Evolutionary conservation across 2,113 vertebrate species (phyloP), one percentile per base, ranked within the genome.

Genomic region (Cercocebus atys): DNA sequence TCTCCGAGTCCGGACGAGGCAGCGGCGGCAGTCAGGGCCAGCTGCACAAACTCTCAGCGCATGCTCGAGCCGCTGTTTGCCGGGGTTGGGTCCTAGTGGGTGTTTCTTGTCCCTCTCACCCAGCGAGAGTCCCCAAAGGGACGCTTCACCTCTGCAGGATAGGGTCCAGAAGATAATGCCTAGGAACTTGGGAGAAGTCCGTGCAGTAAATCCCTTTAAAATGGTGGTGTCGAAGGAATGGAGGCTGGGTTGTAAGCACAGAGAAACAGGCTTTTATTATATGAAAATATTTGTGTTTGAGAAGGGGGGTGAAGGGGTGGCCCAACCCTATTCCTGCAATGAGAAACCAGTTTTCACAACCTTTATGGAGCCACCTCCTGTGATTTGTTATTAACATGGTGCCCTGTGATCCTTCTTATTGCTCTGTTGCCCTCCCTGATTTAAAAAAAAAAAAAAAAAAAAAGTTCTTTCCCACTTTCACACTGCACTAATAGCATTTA

Each of bases 241-340:
- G 93, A 94, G 95, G 50, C 57, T 97, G 93, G 61, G 79, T 93
- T 55, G 78, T 68, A 85, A 88, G 94, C 91, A 57, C 82, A 84
- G 92, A 93, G 92, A 97, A 98, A 83, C 93, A 90, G 93, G 61
- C 89, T 97, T 97, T 97, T 97, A 98, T 97, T 97, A 96, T 98
- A 98, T 97, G 97, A 97, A 97, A 98, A 97, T 97, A 98, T 98
- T 98, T 98, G 97, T 95, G 95, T 97, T 98, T 98, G 96, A 72
- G 93, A 97, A 98, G 97, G 98, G 88, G 86, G 96, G 94, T 16
- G 50, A 82, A 79, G 57, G 89, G 85, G 92, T 92, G 93, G 94
- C 95, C 93, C 92, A 97, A 47, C 89, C 92, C 95, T 90, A 94
- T 97, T 97, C 97, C 96, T 95, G 97, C 94, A 94, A 89, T 35